Base-by-base conservation (phyloP, 2,888 invertebrate species). In the Drosophila acutilabella region DNA sequence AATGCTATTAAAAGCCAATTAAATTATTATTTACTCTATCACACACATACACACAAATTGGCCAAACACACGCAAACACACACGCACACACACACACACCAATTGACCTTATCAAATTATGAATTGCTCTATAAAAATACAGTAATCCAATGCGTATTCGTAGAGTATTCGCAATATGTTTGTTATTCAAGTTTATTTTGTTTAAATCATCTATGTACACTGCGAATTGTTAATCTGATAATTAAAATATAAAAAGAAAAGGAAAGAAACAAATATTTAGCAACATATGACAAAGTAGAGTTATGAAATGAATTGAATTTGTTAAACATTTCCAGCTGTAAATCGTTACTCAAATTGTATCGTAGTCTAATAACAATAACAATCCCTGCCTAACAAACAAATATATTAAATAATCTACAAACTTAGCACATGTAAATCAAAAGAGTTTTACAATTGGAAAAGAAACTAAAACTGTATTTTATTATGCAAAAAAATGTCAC, bases 1-100 rank as follows among this genome's bases (percentile, higher is more conserved):
- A 73, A 70, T 74, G 77, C 77, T 78, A 84, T 66, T 57, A 60
- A 56, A 78, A 75, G 47, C 41, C 52, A 68, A 52, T 62, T 74
- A 59, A 70, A 78, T 56, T 72, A 64, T 67, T 79, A 61, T 60
- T 64, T 69, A 64, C 38, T 54, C 36, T 58, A 56, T 38, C 53
- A 64, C 54, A 66, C 40, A 52, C 50, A 40, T 48, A 11, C 26
- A 26, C 30, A 30, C 8, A 30, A 8, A 30, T 30, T 30, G 30
- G 30, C 30, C 30, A 30, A 56, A 42, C 53, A 64, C 54, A 66
- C 41, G 52, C 33, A 42, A 36, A 54, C 59, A 42, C 50, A 64
- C 54, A 66, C 41, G 50, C 33, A 42, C 40, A 54, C 58, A 42
- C 40, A 54, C 58, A 48, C 50, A 40, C 53, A 13, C 30, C 13